phyloP scores from a whole-genome alignment of 2,797 vertebrate genomes.

The Cyprinodon diabolis region DNA sequence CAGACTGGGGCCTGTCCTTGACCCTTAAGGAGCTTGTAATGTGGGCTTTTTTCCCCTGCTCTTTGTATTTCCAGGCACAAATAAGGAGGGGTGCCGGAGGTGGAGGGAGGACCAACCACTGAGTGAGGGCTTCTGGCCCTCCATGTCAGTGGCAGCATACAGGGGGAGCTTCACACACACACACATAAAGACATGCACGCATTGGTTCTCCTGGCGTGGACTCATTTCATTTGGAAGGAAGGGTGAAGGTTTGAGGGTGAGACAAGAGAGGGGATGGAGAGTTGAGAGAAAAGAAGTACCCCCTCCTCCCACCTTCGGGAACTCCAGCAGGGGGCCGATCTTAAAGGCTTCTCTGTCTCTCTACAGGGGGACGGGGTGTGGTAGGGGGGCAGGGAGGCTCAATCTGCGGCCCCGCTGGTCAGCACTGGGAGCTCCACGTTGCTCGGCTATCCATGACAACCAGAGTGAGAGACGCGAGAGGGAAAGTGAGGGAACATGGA shows the following conservation, averaged over 20 bases:
- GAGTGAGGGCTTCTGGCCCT: slow-evolving; percentile 75
- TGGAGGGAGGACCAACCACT: slow-evolving; percentile 60
- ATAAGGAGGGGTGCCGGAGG: slow-evolving; percentile 47
- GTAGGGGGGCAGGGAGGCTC: slow-evolving; percentile 59
- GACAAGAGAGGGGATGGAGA: slow-evolving; percentile 26
- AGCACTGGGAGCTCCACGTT: slow-evolving; percentile 79
- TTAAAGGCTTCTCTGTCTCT: slow-evolving; percentile 82
- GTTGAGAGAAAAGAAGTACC: slow-evolving; percentile 72
- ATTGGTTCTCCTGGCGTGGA: slow-evolving; percentile 71
- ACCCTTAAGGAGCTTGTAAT: slow-evolving; percentile 89
- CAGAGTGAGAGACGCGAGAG: slow-evolving; percentile 52
- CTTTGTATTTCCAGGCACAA: slow-evolving; percentile 80
- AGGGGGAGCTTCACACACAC: slow-evolving; percentile 44
- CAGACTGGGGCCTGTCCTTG: slow-evolving; percentile 83
- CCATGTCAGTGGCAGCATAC: slow-evolving; percentile 77
- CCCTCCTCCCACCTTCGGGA: slow-evolving; percentile 51
- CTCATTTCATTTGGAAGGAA: slow-evolving; percentile 73
- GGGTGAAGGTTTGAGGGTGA: slow-evolving; percentile 70
- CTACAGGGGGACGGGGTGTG: slow-evolving; percentile 48
- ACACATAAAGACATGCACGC: slow-evolving; percentile 31
- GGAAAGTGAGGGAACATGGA: slow-evolving; percentile 54
- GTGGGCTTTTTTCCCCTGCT: slow-evolving; percentile 80
- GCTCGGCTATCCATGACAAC: slow-evolving; percentile 87
- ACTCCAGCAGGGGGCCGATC: slow-evolving; percentile 71
- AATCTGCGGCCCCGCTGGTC: slow-evolving; percentile 79